phyloP scores from a whole-genome alignment of 2,797 vertebrate species.

The Hydrophis major region DNA sequence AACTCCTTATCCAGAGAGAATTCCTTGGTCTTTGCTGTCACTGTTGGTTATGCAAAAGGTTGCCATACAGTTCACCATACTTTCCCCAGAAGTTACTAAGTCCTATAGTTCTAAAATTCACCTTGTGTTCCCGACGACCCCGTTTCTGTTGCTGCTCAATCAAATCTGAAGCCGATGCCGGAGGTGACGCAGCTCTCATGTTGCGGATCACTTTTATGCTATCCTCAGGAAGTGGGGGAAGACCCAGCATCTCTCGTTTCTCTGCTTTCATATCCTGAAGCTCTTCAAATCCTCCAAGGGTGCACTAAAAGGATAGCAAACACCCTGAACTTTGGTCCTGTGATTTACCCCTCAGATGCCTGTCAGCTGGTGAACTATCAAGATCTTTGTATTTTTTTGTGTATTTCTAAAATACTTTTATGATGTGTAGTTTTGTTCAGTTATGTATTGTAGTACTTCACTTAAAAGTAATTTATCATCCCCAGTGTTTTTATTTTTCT shows the following conservation, averaged over 20 bases:
- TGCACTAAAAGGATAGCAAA: conserved; percentile 76
- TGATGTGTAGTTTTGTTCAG: not conserved
- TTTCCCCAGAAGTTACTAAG: not conserved
- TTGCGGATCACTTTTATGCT: conserved; percentile 93
- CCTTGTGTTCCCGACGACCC: conserved; percentile 94
- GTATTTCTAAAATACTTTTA: not conserved
- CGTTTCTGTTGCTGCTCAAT: conserved; percentile 98
- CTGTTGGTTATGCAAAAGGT: not conserved
- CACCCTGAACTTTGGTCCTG: not conserved
- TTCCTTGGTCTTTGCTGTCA: not conserved
- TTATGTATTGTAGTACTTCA: not conserved
- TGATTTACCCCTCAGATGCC: not conserved
- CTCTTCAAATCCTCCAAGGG: conserved; percentile 93
- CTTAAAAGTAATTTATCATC: not conserved
- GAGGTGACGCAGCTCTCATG: conserved; percentile 95
- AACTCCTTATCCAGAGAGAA: not conserved
- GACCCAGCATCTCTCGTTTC: conserved; percentile 81
- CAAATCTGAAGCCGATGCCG: conserved; percentile 93
- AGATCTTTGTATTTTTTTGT: not conserved
- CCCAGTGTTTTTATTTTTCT: not conserved
- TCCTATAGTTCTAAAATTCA: conserved; percentile 37
- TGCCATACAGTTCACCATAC: not conserved
- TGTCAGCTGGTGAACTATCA: not conserved
- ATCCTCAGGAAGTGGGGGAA: conserved; percentile 94
- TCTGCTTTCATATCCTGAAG: conserved; percentile 88